Conservation (phyloP, 2,888 invertebrate species). For the Drosophila demipolita region DNA sequence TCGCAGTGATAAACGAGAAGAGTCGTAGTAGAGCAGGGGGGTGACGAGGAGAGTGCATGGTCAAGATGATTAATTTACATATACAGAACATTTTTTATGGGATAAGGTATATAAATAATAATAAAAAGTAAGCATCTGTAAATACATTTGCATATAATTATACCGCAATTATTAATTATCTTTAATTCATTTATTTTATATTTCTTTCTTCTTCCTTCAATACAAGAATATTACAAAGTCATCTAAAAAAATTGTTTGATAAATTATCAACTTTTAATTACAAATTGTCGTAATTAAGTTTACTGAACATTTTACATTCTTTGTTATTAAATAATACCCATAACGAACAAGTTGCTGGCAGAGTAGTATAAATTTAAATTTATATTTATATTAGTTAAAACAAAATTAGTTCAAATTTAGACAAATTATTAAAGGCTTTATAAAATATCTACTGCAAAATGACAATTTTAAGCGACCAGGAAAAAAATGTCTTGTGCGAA, state of each 20-base stretch:
- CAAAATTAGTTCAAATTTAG: background rate
- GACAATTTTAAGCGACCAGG: constrained; percentile 5
- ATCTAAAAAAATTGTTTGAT: background rate
- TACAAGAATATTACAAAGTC: background rate
- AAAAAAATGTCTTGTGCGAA: constrained; percentile 46
- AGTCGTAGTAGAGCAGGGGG: background rate
- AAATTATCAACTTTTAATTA: background rate
- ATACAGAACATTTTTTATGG: constrained; percentile 36
- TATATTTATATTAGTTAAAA: no score
- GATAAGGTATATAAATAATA: constrained; percentile 49
- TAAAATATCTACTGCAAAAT: background rate
- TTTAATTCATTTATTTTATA: background rate
- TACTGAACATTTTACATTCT: background rate
- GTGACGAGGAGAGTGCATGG: constrained; percentile 9
- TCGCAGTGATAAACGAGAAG: background rate
- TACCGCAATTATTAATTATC: background rate
- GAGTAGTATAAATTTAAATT: no score
- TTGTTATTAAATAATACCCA: no score
- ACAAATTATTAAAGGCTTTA: background rate
- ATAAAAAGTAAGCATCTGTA: constrained; percentile 21
- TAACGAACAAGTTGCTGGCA: no score
- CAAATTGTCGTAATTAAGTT: background rate
- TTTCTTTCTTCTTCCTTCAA: background rate
- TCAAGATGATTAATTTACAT: constrained; percentile 44
- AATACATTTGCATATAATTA: background rate